Conservation (phyloP, 2,113 vertebrate species). For the Ranitomeya imitator region DNA sequence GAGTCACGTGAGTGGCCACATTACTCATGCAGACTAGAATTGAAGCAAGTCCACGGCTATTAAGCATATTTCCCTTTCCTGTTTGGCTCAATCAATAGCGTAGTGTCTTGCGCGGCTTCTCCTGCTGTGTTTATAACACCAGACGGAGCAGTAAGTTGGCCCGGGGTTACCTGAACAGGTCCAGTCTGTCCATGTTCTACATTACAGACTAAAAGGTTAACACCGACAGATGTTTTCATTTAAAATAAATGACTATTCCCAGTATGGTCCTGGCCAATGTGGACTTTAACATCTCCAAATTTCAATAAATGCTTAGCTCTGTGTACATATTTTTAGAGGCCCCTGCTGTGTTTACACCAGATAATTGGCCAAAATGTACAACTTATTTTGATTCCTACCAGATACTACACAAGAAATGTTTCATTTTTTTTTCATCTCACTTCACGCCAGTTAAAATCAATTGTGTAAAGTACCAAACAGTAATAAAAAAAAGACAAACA, state of each 20-base stretch:
- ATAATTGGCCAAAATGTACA: neutral
- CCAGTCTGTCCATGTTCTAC: conserved; percentile 20
- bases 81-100: conserved; percentile 44
- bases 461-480: neutral
- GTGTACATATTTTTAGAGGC: conserved; percentile 19
- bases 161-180: conserved; percentile 38
- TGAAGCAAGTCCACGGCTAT: conserved; percentile 43
- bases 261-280: conserved; percentile 23
- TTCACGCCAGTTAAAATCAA: neutral
- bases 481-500: neutral
- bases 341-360: conserved; percentile 9
- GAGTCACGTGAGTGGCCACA: conserved; percentile 25
- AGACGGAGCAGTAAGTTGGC: conserved; percentile 29
- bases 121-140: neutral
- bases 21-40: conserved; percentile 43
- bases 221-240: conserved; percentile 41
- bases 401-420: neutral
- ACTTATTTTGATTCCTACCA: neutral
- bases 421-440: neutral
- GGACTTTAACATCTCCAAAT: conserved; percentile 32
- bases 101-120: conserved; percentile 19
- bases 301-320: conserved; percentile 39
- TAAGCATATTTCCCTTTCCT: conserved; percentile 51
- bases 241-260: conserved; percentile 46
- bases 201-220: conserved; percentile 35